These are phyloP conservation scores for Mycteria americana DNA, from an alignment of 2,797 vertebrate genomes.

Conservation along the genomic window DNA sequence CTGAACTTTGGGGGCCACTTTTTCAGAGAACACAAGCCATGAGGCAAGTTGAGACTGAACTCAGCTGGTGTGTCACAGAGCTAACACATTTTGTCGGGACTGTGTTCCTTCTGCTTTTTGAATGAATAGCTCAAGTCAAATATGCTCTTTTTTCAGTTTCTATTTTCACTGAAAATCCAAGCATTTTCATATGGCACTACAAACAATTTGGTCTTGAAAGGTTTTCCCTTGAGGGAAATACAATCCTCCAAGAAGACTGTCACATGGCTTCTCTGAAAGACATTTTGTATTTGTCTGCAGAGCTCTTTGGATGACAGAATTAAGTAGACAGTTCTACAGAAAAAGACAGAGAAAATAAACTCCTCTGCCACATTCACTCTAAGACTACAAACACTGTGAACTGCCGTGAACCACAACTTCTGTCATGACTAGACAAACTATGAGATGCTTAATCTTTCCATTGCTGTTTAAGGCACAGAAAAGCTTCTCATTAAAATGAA, in stretches of 20 bases:
- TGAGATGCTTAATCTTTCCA: background rate
- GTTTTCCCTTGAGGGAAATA: constrained; percentile 1
- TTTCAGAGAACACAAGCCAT: background rate
- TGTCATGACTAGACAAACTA: background rate
- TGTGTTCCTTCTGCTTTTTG: background rate
- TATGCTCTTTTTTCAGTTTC: background rate
- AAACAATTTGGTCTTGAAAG: constrained; percentile 31
- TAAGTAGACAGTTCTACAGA: background rate
- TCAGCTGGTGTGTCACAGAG: background rate
- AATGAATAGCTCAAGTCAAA: constrained; percentile 1
- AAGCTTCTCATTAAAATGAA: background rate
- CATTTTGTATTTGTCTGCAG: background rate
- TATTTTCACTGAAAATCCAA: constrained; percentile 6
- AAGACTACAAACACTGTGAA: background rate
- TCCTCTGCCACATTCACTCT: background rate
- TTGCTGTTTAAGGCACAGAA: background rate
- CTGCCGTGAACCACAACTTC: background rate
- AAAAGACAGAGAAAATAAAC: background rate
- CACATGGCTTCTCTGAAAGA: constrained; percentile 22
- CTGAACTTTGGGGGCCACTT: background rate
- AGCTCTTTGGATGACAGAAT: background rate
- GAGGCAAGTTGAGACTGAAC: background rate
- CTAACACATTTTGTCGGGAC: rapidly evolving
- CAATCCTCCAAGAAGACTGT: background rate
- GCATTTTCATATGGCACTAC: background rate